Evolutionary conservation across 1,140 invertebrate species (phyloP), one percentile per base, ranked within the genome.

Genomic region (Phthorimaea operculella): DNA sequence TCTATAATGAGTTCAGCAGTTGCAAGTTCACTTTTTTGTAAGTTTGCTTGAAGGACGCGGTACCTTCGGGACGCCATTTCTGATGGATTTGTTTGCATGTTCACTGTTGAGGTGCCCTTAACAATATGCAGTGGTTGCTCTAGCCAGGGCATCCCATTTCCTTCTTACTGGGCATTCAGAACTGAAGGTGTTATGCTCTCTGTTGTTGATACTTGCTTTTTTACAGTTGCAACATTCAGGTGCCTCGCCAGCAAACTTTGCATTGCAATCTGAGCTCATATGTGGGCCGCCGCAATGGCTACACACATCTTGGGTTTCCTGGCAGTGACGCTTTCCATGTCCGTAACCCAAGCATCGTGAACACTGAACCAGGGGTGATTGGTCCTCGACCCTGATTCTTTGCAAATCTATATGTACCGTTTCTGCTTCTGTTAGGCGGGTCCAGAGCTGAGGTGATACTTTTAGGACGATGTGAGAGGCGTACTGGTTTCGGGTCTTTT

Each of bases 11-110:
- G 9, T 15, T 63, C 60, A 2, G 55, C 7, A 0, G 60, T 66
- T 0, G 63, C 60, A 7, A 62, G 17, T 12, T 51, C 6, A 1
- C 15, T 62, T 11, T 58, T 39, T 15, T 62, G 60, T 0, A 66
- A 39, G 28, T 66, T 62, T 4, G 60, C 36, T n/a, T 62, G 63
- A 12, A 16, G 8, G 7, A 59, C n/a, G 21, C 3, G 6, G n/a
- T n/a, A n/a, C n/a, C n/a, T n/a, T n/a, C n/a, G n/a, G n/a, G n/a
- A n/a, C n/a, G n/a, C n/a, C n/a, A n/a, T n/a, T n/a, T n/a, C 33
- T 0, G 50, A 7, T 6, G 7, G 33, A 58, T 1, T 6, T 56
- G 5, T 28, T 4, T 17, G 1, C 8, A 33, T 52, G 14, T 9
- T 4, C n/a, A n/a, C n/a, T n/a, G n/a, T n/a, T n/a, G n/a, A n/a